Evolutionary conservation across 2,888 invertebrate species (phyloP).

Genomic region (Tridacna gigas): DNA sequence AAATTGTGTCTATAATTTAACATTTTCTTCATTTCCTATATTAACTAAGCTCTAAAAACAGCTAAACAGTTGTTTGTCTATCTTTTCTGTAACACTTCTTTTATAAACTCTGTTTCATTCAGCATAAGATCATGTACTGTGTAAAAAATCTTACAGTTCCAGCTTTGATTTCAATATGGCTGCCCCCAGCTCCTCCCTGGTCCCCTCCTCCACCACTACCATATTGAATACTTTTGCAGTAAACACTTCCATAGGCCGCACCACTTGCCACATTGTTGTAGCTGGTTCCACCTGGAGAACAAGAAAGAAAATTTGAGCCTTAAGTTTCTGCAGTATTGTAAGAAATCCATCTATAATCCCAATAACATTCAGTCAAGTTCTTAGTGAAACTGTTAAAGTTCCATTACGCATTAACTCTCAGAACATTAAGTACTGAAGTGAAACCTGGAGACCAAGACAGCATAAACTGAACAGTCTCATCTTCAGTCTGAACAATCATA

Average conservation of each 20-base stretch:
- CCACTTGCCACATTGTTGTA: slow-evolving; percentile 54
- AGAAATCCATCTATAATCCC: not conserved
- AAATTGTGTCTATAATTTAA: no score
- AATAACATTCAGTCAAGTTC: not conserved
- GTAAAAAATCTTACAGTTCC: slow-evolving; percentile 62
- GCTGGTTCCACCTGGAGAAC: slow-evolving; percentile 49
- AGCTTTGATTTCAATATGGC: slow-evolving; percentile 60
- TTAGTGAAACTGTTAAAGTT: not conserved
- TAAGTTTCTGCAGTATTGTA: not conserved
- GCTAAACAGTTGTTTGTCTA: no score
- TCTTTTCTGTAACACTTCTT: no score
- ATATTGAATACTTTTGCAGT: slow-evolving; percentile 54
- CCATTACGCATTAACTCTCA: no score
- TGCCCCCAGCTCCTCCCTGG: slow-evolving; percentile 70
- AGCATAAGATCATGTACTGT: no score
- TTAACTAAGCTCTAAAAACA: no score
- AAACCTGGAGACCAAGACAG: no score
- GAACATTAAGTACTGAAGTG: no score
- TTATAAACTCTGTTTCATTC: no score
- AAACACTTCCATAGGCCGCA: slow-evolving; percentile 61
- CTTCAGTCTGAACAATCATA: no score
- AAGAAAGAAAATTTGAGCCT: not conserved
- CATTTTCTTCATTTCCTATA: no score
- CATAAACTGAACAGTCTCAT: no score
- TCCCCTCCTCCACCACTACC: slow-evolving; percentile 76